Conservation (phyloP, 2,797 vertebrate genomes). For the Falco rusticolus region DNA sequence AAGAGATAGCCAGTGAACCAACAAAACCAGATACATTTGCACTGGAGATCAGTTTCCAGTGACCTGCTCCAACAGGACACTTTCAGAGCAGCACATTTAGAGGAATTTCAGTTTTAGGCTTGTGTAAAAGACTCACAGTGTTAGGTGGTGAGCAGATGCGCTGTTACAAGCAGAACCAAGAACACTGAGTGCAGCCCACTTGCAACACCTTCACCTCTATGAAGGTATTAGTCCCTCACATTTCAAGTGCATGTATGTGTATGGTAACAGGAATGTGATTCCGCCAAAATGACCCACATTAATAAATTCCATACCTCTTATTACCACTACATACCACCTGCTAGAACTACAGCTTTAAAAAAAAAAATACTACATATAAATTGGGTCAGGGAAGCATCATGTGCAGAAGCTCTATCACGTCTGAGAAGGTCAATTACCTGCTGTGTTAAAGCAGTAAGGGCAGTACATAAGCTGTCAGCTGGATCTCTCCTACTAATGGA, state of each 20-base stretch:
- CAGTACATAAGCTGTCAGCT: not conserved
- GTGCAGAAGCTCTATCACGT: not conserved
- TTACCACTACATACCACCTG: not conserved
- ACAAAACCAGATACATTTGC: not conserved
- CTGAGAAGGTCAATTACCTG: not conserved
- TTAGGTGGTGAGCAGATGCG: not conserved
- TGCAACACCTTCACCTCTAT: not conserved
- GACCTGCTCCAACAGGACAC: not conserved
- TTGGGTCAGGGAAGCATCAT: not conserved
- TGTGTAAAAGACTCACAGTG: fast-evolving
- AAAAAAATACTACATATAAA: not conserved
- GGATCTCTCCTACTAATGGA: not conserved
- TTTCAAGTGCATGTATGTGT: not conserved
- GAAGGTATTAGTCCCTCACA: not conserved
- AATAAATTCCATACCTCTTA: not conserved
- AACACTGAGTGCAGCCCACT: not conserved
- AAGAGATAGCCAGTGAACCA: not conserved
- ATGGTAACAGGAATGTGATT: not conserved
- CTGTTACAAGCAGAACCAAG: not conserved
- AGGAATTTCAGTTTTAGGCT: not conserved
- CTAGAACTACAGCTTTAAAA: not conserved
- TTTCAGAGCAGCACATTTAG: not conserved
- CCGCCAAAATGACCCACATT: not conserved
- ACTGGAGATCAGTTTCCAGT: not conserved
- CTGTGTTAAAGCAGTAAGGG: not conserved